Conservation (phyloP, 2,797 vertebrate species). For the Hippoglossus hippoglossus region DNA sequence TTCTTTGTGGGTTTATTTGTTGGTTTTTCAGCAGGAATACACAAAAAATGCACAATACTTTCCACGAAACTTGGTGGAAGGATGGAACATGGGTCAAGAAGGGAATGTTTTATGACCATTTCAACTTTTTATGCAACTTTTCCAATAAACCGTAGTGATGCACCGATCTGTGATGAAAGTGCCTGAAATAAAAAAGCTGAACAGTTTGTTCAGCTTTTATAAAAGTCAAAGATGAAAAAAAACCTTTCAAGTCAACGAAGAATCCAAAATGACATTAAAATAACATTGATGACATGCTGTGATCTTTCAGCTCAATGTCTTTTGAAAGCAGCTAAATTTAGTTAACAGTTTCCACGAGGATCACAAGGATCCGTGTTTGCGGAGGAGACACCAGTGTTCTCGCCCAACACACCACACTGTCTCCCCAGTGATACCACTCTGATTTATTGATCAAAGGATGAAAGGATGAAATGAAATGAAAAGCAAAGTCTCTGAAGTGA, state of each 20-base stretch:
- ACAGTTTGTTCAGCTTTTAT: neutral
- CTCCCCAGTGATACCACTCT: slow-evolving; percentile 22
- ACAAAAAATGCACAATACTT: too few relatives aligned
- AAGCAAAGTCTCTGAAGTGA: slow-evolving; percentile 17
- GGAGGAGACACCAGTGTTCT: neutral
- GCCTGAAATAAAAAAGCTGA: neutral
- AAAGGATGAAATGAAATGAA: slow-evolving; percentile 37
- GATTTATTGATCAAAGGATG: slow-evolving; percentile 62
- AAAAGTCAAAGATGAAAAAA: neutral
- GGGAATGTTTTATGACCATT: too few relatives aligned
- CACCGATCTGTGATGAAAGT: slow-evolving; percentile 9
- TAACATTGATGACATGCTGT: neutral
- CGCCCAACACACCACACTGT: slow-evolving; percentile 14
- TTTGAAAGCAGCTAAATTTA: neutral
- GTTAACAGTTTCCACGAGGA: slow-evolving; percentile 7
- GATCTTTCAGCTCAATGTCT: neutral
- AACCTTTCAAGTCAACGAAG: neutral
- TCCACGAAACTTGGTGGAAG: too few relatives aligned
- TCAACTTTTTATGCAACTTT: too few relatives aligned
- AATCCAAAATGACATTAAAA: neutral
- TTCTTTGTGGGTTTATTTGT: too few relatives aligned
- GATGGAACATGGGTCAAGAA: too few relatives aligned
- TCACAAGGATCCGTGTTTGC: slow-evolving; percentile 13
- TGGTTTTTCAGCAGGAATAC: too few relatives aligned
- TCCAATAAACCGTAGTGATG: neutral